These are phyloP conservation scores for Heliornis fulica DNA, from an alignment of 2,113 vertebrate species.

Conservation along the genomic window DNA sequence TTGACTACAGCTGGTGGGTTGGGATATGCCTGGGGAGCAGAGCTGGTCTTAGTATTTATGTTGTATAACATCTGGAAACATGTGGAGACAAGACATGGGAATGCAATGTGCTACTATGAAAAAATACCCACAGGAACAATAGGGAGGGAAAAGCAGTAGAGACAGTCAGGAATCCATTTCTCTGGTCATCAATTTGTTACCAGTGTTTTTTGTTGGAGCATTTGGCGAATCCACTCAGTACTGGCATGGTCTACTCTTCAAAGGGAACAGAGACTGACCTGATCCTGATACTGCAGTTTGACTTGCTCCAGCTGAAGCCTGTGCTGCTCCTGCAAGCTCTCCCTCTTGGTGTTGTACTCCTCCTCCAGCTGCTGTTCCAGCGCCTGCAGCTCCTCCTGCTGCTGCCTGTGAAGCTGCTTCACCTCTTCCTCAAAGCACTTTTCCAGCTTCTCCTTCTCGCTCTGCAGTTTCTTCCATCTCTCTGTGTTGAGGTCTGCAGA, in stretches of 20 bases:
- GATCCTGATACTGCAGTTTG: constrained; percentile 74
- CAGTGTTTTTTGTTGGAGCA: background rate
- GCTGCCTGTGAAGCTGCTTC: constrained; percentile 75
- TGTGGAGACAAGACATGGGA: background rate
- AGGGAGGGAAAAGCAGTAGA: background rate
- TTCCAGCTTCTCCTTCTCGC: constrained; percentile 90
- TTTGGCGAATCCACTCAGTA: background rate
- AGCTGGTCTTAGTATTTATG: background rate
- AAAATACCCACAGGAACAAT: background rate
- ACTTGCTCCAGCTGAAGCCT: constrained; percentile 60
- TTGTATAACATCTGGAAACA: background rate
- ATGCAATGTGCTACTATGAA: background rate
- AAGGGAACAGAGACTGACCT: constrained; percentile 72
- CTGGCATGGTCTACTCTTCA: background rate
- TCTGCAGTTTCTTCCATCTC: constrained; percentile 85
- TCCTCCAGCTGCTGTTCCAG: constrained; percentile 82
- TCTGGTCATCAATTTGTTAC: background rate
- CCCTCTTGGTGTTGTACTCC: constrained; percentile 68
- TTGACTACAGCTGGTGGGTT: background rate
- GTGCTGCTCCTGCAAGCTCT: constrained; percentile 78
- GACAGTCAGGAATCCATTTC: background rate
- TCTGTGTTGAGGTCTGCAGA: constrained; percentile 81
- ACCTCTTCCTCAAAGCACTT: constrained; percentile 81
- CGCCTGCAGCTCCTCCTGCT: constrained; percentile 80
- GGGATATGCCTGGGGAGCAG: background rate